phyloP scores from a whole-genome alignment of 2,113 vertebrate genomes.

The Donacobius atricapilla region DNA sequence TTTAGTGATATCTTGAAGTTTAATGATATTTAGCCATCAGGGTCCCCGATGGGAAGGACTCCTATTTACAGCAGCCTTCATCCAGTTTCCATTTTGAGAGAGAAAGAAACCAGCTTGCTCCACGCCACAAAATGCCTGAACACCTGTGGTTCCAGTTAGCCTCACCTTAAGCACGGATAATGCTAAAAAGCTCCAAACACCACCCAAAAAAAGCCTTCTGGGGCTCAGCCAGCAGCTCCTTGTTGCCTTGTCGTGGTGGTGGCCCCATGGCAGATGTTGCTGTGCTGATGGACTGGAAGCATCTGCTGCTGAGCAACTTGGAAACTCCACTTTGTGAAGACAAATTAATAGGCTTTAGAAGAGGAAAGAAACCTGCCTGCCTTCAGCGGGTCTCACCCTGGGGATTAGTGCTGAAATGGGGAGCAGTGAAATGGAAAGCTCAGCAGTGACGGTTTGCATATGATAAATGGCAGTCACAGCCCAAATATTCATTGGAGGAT shows the following conservation, averaged over 20 bases:
- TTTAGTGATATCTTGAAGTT: background rate
- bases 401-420: slow-evolving; percentile 52
- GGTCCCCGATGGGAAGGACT: background rate
- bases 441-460: slow-evolving; percentile 38
- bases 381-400: background rate
- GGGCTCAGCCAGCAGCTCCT: background rate
- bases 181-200: background rate
- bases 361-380: slow-evolving; percentile 23
- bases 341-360: slow-evolving; percentile 40
- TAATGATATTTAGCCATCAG: background rate
- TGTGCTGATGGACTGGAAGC: background rate
- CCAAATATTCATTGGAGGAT: background rate
- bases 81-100: background rate
- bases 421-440: slow-evolving; percentile 53
- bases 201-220: background rate
- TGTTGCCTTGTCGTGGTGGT: background rate
- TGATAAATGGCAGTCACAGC: slow-evolving; percentile 23
- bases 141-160: background rate
- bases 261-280: background rate
- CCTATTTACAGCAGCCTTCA: background rate
- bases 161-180: background rate
- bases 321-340: background rate
- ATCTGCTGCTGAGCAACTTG: background rate
- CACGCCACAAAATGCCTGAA: background rate
- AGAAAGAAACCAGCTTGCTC: background rate